phyloP scores from a whole-genome alignment of 2,888 invertebrate species.

The Leptopilina myrica region DNA sequence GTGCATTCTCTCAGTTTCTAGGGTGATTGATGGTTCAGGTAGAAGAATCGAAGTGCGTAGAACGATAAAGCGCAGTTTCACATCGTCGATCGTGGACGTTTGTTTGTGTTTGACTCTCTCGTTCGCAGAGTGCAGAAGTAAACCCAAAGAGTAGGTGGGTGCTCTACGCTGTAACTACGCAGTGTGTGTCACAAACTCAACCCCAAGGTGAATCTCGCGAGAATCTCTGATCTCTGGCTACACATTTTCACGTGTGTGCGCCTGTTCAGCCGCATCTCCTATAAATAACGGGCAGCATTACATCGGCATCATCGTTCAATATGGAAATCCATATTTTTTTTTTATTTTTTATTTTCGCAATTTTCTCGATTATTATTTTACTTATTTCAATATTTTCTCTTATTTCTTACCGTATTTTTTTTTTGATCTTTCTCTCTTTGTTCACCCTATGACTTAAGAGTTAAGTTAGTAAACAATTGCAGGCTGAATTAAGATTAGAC shows the following conservation, averaged over 20 bases:
- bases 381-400: slow-evolving; percentile 9
- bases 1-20: slow-evolving; percentile 52
- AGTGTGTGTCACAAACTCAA: slow-evolving; percentile 74
- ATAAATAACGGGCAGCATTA: slow-evolving; percentile 75
- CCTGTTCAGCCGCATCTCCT: slow-evolving; percentile 76
- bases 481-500: slow-evolving; percentile 17
- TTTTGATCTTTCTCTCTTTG: neutral
- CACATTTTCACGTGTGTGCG: slow-evolving; percentile 70
- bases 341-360: slow-evolving; percentile 43
- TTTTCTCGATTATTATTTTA: slow-evolving; percentile 37
- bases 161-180: slow-evolving; percentile 75
- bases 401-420: slow-evolving; percentile 25
- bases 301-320: slow-evolving; percentile 70
- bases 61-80: slow-evolving; percentile 62
- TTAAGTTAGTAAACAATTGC: slow-evolving; percentile 28
- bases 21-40: slow-evolving; percentile 64
- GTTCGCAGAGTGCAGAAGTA: slow-evolving; percentile 73
- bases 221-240: slow-evolving; percentile 68
- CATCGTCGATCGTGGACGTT: slow-evolving; percentile 57
- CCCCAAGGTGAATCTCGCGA: slow-evolving; percentile 75
- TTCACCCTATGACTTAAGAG: slow-evolving; percentile 25
- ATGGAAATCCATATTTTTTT: slow-evolving; percentile 57
- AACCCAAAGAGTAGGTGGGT: slow-evolving; percentile 74
- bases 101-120: slow-evolving; percentile 57
- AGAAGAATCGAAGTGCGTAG: slow-evolving; percentile 73